Percentiles rank a stretch among this genome's conserved stretches.
Evolutionary conservation across 2,797 vertebrate species (phyloP).

Genomic region (Miichthys miiuy): DNA sequence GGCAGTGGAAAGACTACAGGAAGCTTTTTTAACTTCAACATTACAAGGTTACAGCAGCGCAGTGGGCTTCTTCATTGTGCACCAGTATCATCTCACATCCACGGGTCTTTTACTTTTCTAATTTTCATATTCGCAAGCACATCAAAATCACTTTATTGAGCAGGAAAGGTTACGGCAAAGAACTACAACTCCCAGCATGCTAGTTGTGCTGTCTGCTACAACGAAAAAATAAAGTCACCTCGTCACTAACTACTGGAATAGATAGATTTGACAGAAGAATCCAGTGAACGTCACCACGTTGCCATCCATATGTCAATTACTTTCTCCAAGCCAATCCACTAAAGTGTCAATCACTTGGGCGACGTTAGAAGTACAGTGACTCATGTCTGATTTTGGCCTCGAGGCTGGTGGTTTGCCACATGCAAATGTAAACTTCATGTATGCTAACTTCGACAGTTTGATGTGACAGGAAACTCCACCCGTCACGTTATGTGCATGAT

Average conservation of each 20-base stretch:
- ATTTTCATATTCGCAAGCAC: neutral
- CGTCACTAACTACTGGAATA: no score
- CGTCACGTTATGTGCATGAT: neutral
- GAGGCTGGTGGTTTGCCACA: neutral
- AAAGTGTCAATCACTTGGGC: neutral
- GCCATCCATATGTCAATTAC: rapidly evolving
- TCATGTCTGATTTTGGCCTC: neutral
- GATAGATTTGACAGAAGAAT: neutral
- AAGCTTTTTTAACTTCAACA: constrained; percentile 2
- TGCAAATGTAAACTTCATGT: neutral
- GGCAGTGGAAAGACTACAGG: neutral
- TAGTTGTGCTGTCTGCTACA: no score
- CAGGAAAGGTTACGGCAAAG: neutral
- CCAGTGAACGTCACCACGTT: no score
- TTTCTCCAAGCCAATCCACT: neutral
- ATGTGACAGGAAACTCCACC: constrained; percentile 70
- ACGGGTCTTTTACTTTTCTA: neutral
- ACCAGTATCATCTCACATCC: neutral
- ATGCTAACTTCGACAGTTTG: neutral
- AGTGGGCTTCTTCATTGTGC: neutral
- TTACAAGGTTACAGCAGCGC: neutral
- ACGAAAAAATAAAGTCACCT: neutral
- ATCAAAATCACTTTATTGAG: neutral
- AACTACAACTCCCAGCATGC: neutral
- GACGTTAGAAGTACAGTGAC: neutral